Evolutionary conservation across 92 coral and sea anemone genomes (phyloP), one percentile per base, ranked within the genome.

Genomic region (Phymanthus crucifer): DNA sequence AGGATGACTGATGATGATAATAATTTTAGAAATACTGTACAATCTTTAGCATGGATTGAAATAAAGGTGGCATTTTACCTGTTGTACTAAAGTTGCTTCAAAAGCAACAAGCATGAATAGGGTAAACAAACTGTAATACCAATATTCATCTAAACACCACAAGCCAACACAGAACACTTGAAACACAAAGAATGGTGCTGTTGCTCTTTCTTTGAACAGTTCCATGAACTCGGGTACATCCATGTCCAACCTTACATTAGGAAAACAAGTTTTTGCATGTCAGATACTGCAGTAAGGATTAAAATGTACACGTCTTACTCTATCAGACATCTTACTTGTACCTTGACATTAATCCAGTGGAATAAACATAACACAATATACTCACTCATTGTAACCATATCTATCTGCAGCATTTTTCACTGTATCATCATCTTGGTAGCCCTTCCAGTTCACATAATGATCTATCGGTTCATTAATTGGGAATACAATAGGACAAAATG

Each of bases 101-200:
- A 96, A 96, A 46, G 99, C 97, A 32, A 96, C 92, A 83, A 96
- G 79, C 99, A 96, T 93, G 80, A 93, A 87, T 47, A 96, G 85
- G 13, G 99, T 96, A 78, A 96, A 96, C 31, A 96, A 81, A 26
- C 99, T 96, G 94, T 96, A 96, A 61, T 96, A 96, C 99, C 99
- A 96, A 76, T 96, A 96, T 76, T 96, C 99, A 81, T 96, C 99
- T 32, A 96, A 86, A 78, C 99, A 96, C 99, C 99, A 96, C 70
- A 96, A 74, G 19, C 96, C 98, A 78, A 96, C 99, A 89, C 99
- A 96, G 81, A 96, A 96, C 70, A 96, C 99, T 96, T 96, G 99
- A 74, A 96, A 96, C 65, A 96, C 99, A 89, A 96, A 96, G 83
- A 96, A 96, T 21, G 99, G 99, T 23, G 99, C 96, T 8, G 99